Evolutionary conservation across 2,888 invertebrate species (phyloP).

Genomic region (Heliconius ismenius): DNA sequence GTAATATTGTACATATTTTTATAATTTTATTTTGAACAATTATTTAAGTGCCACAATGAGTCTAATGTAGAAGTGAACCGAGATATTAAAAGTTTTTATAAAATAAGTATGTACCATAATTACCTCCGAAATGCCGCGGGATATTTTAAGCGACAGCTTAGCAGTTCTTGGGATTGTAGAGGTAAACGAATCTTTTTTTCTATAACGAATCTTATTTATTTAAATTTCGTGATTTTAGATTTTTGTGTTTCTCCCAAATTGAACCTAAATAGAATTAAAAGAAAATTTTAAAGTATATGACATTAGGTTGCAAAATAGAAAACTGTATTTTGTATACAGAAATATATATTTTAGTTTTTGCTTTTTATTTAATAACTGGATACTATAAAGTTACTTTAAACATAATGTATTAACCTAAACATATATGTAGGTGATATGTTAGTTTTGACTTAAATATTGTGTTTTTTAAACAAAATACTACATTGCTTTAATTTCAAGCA

Average conservation of each 20-base stretch:
- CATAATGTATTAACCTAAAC: background rate
- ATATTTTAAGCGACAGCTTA: slow-evolving; percentile 86
- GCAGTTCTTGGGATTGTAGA: slow-evolving; percentile 83
- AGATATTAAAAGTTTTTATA: slow-evolving; percentile 14
- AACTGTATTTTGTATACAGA: background rate
- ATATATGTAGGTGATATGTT: background rate
- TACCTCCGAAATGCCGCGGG: slow-evolving; percentile 82
- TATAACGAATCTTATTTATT: background rate
- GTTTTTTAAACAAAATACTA: too few species aligned
- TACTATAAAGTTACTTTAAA: background rate
- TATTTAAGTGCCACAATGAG: background rate
- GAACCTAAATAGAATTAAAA: too few species aligned
- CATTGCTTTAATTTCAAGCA: background rate
- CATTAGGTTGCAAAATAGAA: too few species aligned
- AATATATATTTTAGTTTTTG: background rate
- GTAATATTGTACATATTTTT: background rate
- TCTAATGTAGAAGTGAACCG: slow-evolving; percentile 19
- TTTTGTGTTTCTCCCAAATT: too few species aligned
- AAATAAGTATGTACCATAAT: slow-evolving; percentile 47
- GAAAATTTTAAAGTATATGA: too few species aligned
- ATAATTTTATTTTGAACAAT: background rate
- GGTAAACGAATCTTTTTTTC: slow-evolving; percentile 58
- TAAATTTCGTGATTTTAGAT: too few species aligned
- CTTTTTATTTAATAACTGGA: background rate
- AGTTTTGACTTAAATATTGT: background rate